Conservation (phyloP, 2,888 invertebrate genomes). For the Tholera decimalis region DNA sequence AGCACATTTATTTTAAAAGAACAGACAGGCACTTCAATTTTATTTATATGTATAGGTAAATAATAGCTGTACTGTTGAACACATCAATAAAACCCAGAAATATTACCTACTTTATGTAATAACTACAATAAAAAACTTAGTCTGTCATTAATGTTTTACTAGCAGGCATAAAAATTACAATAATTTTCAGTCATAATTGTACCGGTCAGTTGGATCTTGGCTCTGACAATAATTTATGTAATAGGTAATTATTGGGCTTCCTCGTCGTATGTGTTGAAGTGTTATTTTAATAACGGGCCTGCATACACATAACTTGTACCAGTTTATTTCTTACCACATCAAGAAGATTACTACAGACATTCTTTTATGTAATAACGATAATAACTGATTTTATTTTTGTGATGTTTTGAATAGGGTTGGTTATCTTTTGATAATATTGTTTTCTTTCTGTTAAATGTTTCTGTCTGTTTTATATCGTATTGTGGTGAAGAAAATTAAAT, state of each 20-base stretch:
- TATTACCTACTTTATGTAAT: background rate
- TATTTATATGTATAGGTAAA: too few relatives aligned
- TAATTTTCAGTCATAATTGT: background rate
- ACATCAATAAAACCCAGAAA: conserved; percentile 11
- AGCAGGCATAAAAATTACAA: conserved; percentile 16
- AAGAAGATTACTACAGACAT: background rate
- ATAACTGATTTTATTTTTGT: background rate
- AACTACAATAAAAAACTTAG: conserved; percentile 15
- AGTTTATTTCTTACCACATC: background rate
- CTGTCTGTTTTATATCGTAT: too few relatives aligned
- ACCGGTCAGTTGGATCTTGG: background rate
- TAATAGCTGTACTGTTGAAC: background rate
- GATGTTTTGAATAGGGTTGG: background rate
- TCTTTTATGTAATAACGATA: background rate
- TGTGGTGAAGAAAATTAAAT: too few relatives aligned
- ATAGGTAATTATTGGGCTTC: background rate
- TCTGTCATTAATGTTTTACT: conserved; percentile 9
- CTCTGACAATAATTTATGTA: background rate
- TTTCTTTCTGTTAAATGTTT: too few relatives aligned
- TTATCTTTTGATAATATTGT: background rate
- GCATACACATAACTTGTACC: background rate
- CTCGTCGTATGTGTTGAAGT: background rate
- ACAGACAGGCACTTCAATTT: too few relatives aligned
- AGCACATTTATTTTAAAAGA: too few relatives aligned
- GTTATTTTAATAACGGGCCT: background rate